Evolutionary conservation across 2,888 invertebrate species (phyloP).

Genomic region (Drosophila basisetae): DNA sequence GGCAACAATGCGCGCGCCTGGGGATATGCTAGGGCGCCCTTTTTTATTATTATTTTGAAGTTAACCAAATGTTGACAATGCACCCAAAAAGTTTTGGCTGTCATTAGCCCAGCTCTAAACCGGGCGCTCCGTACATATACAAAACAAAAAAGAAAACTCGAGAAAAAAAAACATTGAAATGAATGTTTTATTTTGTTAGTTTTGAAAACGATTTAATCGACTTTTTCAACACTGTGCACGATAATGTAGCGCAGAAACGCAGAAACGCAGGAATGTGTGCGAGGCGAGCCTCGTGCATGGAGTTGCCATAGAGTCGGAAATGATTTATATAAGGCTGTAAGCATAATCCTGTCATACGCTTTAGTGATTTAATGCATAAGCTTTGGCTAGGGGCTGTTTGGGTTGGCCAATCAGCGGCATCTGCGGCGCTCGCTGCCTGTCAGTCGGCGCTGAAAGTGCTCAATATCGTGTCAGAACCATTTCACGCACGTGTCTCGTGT

Average conservation of each 20-base stretch:
- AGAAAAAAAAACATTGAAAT: background rate
- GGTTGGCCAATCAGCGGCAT: constrained; percentile 19
- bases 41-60: constrained; percentile 14
- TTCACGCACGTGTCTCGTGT: constrained; percentile 65
- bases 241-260: background rate
- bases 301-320: constrained; percentile 66
- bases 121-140: background rate
- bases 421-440: constrained; percentile 45
- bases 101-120: constrained; percentile 31
- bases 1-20: constrained; percentile 46
- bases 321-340: constrained; percentile 72
- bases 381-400: constrained; percentile 25
- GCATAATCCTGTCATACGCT: constrained; percentile 78
- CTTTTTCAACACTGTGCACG: constrained; percentile 3
- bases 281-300: constrained; percentile 34
- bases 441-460: constrained; percentile 46
- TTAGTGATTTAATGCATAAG: constrained; percentile 76
- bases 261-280: background rate
- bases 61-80: constrained; percentile 25
- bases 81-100: constrained; percentile 20
- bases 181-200: background rate
- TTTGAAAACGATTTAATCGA: background rate
- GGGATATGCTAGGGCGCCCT: constrained; percentile 16
- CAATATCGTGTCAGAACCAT: constrained; percentile 53
- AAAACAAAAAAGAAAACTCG: background rate